These are phyloP conservation scores for Tetranychus piercei DNA, from an alignment of 2,888 invertebrate species.

Conservation along the genomic window DNA sequence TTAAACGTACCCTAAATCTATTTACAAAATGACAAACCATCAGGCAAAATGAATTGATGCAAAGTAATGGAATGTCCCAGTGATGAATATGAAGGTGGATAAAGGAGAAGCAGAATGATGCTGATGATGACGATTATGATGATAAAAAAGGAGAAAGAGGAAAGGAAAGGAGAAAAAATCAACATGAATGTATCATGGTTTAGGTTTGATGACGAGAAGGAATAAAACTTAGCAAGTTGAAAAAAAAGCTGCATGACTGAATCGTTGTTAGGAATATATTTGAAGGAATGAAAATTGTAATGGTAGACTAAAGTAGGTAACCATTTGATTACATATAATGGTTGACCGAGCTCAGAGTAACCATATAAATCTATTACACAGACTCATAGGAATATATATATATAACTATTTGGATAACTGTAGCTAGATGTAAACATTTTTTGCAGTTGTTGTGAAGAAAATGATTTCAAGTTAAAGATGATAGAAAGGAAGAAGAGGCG, in stretches of 20 bases:
- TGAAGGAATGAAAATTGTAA: no score
- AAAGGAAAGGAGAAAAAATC: background rate
- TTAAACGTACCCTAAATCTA: background rate
- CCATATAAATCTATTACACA: background rate
- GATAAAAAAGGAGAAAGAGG: no score
- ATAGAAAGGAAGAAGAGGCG: no score
- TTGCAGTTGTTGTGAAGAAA: background rate
- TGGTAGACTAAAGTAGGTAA: background rate
- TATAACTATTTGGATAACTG: background rate
- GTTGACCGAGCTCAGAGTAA: background rate
- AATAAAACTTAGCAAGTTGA: background rate
- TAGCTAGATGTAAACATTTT: background rate
- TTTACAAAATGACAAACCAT: background rate
- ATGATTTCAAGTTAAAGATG: no score
- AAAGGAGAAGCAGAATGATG: no score
- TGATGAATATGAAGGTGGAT: background rate
- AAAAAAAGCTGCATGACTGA: background rate
- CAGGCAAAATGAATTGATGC: background rate
- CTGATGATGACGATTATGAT: no score
- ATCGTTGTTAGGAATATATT: background rate
- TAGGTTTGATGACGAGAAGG: no score
- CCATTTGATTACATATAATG: background rate
- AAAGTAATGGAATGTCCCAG: background rate
- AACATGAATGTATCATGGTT: background rate
- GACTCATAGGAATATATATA: background rate